A percentile compares a stretch with the other conserved stretches of the same genome.
phyloP scores from a whole-genome alignment of 2,113 vertebrate genomes.

The Heliornis fulica region DNA sequence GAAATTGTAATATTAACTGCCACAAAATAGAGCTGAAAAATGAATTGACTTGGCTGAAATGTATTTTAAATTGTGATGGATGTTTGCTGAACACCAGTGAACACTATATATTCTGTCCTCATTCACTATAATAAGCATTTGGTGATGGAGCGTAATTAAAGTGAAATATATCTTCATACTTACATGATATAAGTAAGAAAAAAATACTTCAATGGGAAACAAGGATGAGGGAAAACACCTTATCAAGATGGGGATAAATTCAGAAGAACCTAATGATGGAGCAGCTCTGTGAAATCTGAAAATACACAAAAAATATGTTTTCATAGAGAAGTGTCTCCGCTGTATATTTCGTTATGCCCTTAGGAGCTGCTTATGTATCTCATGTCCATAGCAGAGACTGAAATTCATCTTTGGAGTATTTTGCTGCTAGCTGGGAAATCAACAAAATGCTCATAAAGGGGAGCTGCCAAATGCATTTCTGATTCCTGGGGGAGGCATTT shows the following conservation, averaged over 20 bases:
- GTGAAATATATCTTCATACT: fast-evolving
- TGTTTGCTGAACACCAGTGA: neutral
- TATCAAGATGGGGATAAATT: neutral
- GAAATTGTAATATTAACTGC: neutral
- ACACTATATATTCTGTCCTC: neutral
- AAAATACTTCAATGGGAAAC: neutral
- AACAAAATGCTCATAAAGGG: neutral
- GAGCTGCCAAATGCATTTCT: neutral
- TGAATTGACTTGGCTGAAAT: neutral
- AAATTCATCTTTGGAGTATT: neutral
- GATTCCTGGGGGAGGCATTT: neutral
- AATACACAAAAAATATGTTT: neutral
- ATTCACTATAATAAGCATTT: neutral
- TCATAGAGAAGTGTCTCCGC: neutral
- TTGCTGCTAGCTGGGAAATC: neutral
- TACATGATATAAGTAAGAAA: neutral
- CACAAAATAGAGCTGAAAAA: neutral
- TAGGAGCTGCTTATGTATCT: neutral
- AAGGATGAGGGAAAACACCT: neutral
- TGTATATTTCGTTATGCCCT: neutral
- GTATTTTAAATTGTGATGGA: neutral
- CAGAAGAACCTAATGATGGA: neutral
- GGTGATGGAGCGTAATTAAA: neutral
- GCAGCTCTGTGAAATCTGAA: neutral
- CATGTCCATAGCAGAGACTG: neutral